Percentiles rank a stretch among this genome's conserved stretches.
Conservation (phyloP, 2,888 invertebrate species). For the Troides helena region DNA sequence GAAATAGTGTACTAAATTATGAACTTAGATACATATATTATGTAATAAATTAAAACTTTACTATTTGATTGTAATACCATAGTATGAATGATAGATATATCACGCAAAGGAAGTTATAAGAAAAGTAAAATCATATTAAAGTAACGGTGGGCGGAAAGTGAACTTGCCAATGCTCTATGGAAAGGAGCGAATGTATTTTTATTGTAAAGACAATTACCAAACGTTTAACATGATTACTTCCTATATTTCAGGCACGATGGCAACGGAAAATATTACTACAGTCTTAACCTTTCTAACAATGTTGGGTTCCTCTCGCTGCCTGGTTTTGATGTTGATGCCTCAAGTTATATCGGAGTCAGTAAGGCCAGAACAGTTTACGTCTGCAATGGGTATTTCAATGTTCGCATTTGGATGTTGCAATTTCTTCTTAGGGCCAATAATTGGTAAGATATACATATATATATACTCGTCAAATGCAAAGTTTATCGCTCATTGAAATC, state of each 20-base stretch:
- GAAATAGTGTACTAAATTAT: background rate
- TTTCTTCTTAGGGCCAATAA: slow-evolving; percentile 75
- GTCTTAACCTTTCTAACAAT: slow-evolving; percentile 52
- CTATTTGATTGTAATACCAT: too few species aligned
- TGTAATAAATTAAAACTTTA: too few species aligned
- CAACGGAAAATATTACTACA: slow-evolving; percentile 45
- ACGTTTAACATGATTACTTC: background rate
- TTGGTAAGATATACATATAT: slow-evolving; percentile 65
- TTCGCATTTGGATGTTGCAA: slow-evolving; percentile 74
- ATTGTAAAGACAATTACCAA: background rate
- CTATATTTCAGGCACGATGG: slow-evolving; percentile 53
- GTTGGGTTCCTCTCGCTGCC: slow-evolving; percentile 78
- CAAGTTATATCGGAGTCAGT: slow-evolving; percentile 81
- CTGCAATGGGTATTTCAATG: slow-evolving; percentile 81
- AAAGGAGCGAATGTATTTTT: too few species aligned
- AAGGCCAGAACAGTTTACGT: slow-evolving; percentile 75
- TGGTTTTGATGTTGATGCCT: slow-evolving; percentile 73
- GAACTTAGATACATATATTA: background rate
- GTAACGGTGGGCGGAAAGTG: too few species aligned
- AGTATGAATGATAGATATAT: too few species aligned
- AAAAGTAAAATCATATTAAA: too few species aligned
- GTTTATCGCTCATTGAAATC: too few species aligned
- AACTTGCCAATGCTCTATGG: too few species aligned
- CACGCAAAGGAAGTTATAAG: too few species aligned
- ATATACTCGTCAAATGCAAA: too few species aligned